These are phyloP conservation scores for Cranoglanis bouderius DNA, from an alignment of 2,113 vertebrate genomes.

Conservation along the genomic window DNA sequence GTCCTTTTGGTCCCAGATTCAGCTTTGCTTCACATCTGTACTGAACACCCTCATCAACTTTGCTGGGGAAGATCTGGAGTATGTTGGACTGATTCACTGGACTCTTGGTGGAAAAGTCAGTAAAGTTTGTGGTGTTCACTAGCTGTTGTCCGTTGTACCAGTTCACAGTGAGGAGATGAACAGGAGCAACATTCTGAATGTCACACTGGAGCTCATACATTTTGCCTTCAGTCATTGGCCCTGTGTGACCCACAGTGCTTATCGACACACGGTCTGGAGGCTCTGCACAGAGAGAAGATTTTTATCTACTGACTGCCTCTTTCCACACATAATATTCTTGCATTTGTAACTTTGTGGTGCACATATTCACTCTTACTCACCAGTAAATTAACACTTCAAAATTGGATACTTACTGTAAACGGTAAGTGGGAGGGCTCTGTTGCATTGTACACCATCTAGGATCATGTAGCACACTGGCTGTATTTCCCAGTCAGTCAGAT, in stretches of 20 bases:
- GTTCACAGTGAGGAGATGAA: slow-evolving; percentile 49
- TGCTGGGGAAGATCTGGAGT: neutral
- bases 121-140: fast-evolving
- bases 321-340: neutral
- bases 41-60: slow-evolving; percentile 44
- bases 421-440: slow-evolving; percentile 37
- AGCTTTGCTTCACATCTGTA: slow-evolving; percentile 60
- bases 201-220: slow-evolving; percentile 66
- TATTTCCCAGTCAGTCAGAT: slow-evolving; percentile 49
- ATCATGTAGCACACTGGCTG: slow-evolving; percentile 41
- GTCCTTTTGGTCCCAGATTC: slow-evolving; percentile 52
- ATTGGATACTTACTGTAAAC: slow-evolving; percentile 65
- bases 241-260: neutral
- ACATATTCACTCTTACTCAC: neutral
- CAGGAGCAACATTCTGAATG: slow-evolving; percentile 54
- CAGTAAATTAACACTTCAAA: slow-evolving; percentile 8
- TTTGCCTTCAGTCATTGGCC: neutral
- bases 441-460: neutral
- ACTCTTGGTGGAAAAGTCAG: neutral
- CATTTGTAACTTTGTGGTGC: neutral
- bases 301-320: neutral
- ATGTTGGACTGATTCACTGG: neutral
- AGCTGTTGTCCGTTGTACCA: slow-evolving; percentile 51
- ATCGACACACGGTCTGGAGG: slow-evolving; percentile 45
- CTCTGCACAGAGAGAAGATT: slow-evolving; percentile 53